Base-by-base conservation (phyloP, 2,888 invertebrate genomes). In the Agrochola litura region DNA sequence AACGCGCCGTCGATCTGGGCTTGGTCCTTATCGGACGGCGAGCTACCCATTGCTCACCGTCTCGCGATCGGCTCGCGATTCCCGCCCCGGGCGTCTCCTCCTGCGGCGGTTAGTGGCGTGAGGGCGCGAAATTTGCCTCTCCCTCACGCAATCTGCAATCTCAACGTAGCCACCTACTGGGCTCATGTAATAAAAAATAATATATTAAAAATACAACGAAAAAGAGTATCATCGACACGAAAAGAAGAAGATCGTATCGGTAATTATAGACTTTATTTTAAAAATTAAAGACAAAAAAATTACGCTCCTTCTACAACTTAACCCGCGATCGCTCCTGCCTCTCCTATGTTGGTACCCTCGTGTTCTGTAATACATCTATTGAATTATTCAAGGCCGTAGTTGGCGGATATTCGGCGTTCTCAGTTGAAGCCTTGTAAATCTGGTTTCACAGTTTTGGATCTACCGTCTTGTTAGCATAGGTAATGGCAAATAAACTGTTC, bases 341-440 rank as follows among this genome's bases (percentile, higher is more conserved):
- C 14, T 61, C 4, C 22, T 25, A 0, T 30, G 46, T 9, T 6
- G 12, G 1, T 12, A 73, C 19, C 61, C 58, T 64, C 41, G 22
- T 46, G 52, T 80, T 76, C 75, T 83, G 78, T 78, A 78, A 67
- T 69, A 79, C 79, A 77, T 82, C 86, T 77, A 78, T 83, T 87
- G 87, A 87, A 86, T 87, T 73, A 88, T 87, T 87, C 86, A 88
- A 81, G 79, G 77, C 65, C 65, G 25, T 54, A 63, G 65, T 75
- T 79, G 73, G 64, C 77, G 84, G 77, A 77, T 84, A 84, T 78
- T 76, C 76, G 71, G 56, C 64, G 76, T 73, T 66, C 70, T 72
- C 72, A 61, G 79, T 70, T 67, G 58, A 73, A 79, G 71, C 65
- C 64, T 79, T 78, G 81, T 82, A 81, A 86, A 88, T 81, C 81